Evolutionary conservation across 2,888 invertebrate genomes (phyloP).

Genomic region (Nowickia ferox): DNA sequence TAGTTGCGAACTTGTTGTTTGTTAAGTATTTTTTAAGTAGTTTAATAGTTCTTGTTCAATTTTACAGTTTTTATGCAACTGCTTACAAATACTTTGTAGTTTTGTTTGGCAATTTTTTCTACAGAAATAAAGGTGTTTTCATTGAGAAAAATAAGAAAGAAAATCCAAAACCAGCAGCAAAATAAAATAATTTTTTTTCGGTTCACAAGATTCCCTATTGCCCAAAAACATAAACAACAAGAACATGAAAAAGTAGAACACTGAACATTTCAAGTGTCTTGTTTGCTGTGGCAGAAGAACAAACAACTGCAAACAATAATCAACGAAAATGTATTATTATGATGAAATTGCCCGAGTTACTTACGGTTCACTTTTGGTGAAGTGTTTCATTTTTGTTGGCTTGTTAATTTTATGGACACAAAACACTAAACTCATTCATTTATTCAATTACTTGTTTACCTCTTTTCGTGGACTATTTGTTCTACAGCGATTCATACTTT

Average conservation of each 20-base stretch:
- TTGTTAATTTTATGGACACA: constrained; percentile 64
- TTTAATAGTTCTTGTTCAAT: constrained; percentile 30
- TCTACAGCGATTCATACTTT: not conserved
- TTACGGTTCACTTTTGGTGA: constrained; percentile 28
- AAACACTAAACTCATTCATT: constrained; percentile 61
- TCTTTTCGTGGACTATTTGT: no score
- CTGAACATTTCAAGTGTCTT: constrained; percentile 30
- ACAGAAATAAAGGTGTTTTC: constrained; percentile 27
- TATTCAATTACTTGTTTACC: constrained; percentile 11
- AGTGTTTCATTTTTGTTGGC: constrained; percentile 38
- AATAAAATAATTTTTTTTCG: constrained; percentile 22
- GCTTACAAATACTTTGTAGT: constrained; percentile 1
- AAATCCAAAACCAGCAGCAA: not conserved
- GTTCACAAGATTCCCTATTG: constrained; percentile 3
- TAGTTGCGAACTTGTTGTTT: constrained; percentile 9
- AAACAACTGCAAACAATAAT: constrained; percentile 51
- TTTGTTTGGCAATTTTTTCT: not conserved
- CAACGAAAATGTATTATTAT: constrained; percentile 57
- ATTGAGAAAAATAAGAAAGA: not conserved
- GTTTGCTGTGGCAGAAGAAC: constrained; percentile 18
- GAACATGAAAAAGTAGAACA: not conserved
- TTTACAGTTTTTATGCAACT: constrained; percentile 44
- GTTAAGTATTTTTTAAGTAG: no score
- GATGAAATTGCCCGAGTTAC: constrained; percentile 40
- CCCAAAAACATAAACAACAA: constrained; percentile 9